Conservation (phyloP, 2,797 vertebrate genomes). For the Sebastes wilsoni region DNA sequence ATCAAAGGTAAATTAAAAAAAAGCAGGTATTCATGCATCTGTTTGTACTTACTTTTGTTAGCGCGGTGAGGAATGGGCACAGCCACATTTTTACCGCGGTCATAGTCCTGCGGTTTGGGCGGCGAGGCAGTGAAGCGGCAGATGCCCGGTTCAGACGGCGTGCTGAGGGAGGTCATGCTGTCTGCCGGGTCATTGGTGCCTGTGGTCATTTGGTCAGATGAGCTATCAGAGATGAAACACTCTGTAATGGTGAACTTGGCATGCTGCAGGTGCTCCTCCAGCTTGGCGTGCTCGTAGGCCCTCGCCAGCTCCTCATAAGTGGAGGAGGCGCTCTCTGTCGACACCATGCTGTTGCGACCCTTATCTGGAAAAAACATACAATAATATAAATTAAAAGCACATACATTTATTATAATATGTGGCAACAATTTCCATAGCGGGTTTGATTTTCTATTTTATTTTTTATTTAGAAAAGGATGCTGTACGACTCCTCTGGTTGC, state of each 20-base stretch:
- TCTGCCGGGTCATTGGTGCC: constrained; percentile 97
- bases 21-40: neutral
- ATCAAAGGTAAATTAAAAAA: neutral
- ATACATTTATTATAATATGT: neutral
- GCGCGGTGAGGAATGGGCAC: constrained; percentile 98
- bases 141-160: constrained; percentile 96
- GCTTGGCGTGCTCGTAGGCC: constrained; percentile 97
- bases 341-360: constrained; percentile 99
- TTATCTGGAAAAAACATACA: constrained; percentile 85
- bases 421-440: neutral
- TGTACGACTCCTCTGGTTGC: no score
- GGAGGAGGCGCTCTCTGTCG: constrained; percentile 97
- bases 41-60: constrained; percentile 88
- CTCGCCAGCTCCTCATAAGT: constrained; percentile 98
- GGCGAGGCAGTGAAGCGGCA: constrained; percentile 98
- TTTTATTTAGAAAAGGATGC: neutral
- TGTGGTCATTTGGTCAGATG: constrained; percentile 98
- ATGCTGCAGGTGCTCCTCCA: constrained; percentile 98
- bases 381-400: neutral
- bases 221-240: constrained; percentile 98
- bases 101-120: constrained; percentile 96
- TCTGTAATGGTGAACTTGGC: constrained; percentile 99
- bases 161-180: constrained; percentile 99
- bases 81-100: constrained; percentile 96
- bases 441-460: neutral